Evolutionary conservation across 2,888 invertebrate species (phyloP), one percentile per base, ranked within the genome.

Genomic region (Pachycephus smyrnensis): DNA sequence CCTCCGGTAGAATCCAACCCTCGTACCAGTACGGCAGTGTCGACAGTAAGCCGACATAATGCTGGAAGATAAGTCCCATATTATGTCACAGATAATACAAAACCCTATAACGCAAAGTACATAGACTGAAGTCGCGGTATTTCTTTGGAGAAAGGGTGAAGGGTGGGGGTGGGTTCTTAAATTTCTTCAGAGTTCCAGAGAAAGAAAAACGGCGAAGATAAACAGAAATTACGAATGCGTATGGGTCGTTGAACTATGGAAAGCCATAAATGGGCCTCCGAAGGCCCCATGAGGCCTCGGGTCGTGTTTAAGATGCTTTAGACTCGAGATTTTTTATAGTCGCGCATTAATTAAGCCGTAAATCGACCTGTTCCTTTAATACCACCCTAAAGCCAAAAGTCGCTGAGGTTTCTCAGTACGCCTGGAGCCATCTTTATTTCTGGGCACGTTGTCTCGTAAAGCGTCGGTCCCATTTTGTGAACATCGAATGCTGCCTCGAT

Each of bases 291-390:
- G 9, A 55, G 55, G 23, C 23, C 71, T 31, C 71, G 33, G 71
- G 32, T 71, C 71, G 71, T 32, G 32, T 71, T 71, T 71, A 71
- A 71, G 15, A 71, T 71, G 31, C 12, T 71, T 71, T 31, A 31
- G 71, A 71, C 6, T 9, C 71, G 71, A 12, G 31, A 71, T 31
- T 71, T 71, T 71, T 71, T 71, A 71, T 15, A 31, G 33, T 71
- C 71, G 31, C n/a, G 71, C 32, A 71, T 87, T 87, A 87, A 87
- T 87, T 87, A 85, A 86, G 86, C 83, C 86, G 84, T 87, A 87
- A 87, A 87, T 86, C 85, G 84, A 84, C 80, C 81, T 79, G 84
- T 79, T 77, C 83, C 80, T 87, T 87, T 87, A 85, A 84, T 80
- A 82, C 82, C 79, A 80, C 79, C 81, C 80, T 83, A 84, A 82